Evolutionary conservation across 1,140 invertebrate genomes (phyloP).

Genomic region (Galleria mellonella): DNA sequence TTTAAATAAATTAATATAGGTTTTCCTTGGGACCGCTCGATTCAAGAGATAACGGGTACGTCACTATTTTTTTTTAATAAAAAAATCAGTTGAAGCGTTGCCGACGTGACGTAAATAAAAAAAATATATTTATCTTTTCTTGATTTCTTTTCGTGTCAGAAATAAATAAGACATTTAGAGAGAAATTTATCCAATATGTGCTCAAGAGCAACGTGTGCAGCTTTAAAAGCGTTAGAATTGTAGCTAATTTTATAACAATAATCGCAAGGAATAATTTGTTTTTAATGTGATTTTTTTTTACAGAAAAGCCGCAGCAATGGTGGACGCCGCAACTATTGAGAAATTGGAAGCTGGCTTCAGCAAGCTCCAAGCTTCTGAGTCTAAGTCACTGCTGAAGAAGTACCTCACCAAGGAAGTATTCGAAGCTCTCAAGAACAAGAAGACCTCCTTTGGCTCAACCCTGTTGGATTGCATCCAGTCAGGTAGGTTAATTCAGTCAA

Average conservation of each 20-base stretch:
- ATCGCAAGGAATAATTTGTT: conserved; percentile 6
- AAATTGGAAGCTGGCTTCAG: conserved; percentile 93
- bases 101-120: conserved; percentile 2
- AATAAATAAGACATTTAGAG: too few species aligned
- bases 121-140: conserved; percentile 1
- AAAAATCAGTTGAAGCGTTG: conserved; percentile 5
- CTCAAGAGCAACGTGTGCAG: conserved; percentile 62
- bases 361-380: conserved; percentile 91
- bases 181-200: conserved; percentile 60
- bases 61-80: conserved; percentile 33
- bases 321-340: conserved; percentile 89
- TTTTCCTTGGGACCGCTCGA: conserved; percentile 21
- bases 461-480: conserved; percentile 95
- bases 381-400: conserved; percentile 96
- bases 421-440: conserved; percentile 91
- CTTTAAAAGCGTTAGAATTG: conserved; percentile 59
- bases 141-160: background rate
- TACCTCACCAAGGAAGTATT: conserved; percentile 93
- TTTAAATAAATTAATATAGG: conserved; percentile 15
- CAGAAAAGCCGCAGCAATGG: conserved; percentile 85
- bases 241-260: conserved; percentile 12
- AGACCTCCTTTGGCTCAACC: conserved; percentile 92
- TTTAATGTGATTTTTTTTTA: conserved; percentile 62
- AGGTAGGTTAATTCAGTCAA: conserved; percentile 67
- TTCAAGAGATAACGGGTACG: conserved; percentile 29